Conservation (phyloP, 2,113 vertebrate genomes). For the Dicentrarchus labrax region DNA sequence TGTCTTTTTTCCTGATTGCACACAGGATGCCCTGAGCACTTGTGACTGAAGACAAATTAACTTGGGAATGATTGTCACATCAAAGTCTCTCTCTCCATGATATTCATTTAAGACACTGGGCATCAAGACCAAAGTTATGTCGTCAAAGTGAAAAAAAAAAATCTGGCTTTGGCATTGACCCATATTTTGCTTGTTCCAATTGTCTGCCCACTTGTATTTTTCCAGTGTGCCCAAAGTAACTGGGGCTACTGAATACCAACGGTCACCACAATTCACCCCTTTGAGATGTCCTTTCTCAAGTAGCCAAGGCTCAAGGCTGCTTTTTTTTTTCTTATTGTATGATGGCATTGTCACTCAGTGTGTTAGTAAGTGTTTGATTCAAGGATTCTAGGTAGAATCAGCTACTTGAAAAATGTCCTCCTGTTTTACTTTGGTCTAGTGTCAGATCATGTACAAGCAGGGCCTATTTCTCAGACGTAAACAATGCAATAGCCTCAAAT, state of each 20-base stretch:
- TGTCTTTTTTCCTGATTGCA: slow-evolving; percentile 68
- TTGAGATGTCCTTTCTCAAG: slow-evolving; percentile 38
- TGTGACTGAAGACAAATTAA: slow-evolving; percentile 77
- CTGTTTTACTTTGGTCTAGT: slow-evolving; percentile 18
- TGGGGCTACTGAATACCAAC: slow-evolving; percentile 24
- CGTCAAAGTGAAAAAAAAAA: slow-evolving; percentile 42
- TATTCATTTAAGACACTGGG: slow-evolving; percentile 65
- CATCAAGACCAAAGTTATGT: slow-evolving; percentile 60
- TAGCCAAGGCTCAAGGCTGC: slow-evolving; percentile 52
- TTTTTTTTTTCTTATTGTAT: slow-evolving; percentile 8
- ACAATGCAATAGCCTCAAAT: slow-evolving; percentile 5
- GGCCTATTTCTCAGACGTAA: slow-evolving; percentile 4
- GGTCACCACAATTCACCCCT: slow-evolving; percentile 38
- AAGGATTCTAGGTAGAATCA: slow-evolving; percentile 36
- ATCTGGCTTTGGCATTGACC: slow-evolving; percentile 24
- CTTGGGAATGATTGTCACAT: slow-evolving; percentile 75
- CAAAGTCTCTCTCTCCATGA: slow-evolving; percentile 57
- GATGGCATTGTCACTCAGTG: slow-evolving; percentile 31
- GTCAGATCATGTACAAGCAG: slow-evolving; percentile 31
- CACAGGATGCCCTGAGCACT: slow-evolving; percentile 66
- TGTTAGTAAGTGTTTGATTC: slow-evolving; percentile 19
- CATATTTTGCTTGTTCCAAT: slow-evolving; percentile 51
- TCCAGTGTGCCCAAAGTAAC: slow-evolving; percentile 28
- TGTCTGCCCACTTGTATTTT: slow-evolving; percentile 48
- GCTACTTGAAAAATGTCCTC: slow-evolving; percentile 45